Conservation (phyloP, 1,140 invertebrate species). For the Nasonia giraulti region DNA sequence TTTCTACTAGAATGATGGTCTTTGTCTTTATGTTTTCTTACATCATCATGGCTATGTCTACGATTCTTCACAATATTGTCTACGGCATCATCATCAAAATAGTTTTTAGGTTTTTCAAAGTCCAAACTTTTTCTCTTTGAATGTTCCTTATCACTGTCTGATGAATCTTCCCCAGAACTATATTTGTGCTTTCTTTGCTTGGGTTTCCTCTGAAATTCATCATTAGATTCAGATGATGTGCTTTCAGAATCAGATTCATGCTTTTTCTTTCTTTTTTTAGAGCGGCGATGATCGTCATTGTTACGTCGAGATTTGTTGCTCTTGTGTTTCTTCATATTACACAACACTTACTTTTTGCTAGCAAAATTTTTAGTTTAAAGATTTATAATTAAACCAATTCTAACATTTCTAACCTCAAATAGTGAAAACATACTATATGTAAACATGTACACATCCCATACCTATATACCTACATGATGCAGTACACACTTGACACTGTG, state of each 20-base stretch:
- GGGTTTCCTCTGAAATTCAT: background rate
- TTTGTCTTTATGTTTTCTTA: background rate
- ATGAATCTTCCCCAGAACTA: background rate
- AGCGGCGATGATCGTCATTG: background rate
- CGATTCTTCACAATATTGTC: background rate
- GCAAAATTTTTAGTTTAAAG: background rate
- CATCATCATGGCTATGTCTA: background rate
- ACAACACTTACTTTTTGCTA: background rate
- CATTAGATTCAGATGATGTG: background rate
- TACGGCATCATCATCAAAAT: too few species aligned
- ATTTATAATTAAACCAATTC: background rate
- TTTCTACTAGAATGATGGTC: background rate
- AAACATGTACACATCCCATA: too few species aligned
- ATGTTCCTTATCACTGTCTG: too few species aligned
- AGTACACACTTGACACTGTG: too few species aligned
- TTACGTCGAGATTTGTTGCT: conserved; percentile 14
- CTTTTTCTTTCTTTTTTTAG: background rate
- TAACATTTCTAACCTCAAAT: background rate
- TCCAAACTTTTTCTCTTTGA: background rate
- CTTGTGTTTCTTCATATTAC: conserved; percentile 42
- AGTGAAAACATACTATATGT: background rate
- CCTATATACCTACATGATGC: too few species aligned
- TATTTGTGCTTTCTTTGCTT: background rate
- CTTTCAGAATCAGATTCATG: background rate
- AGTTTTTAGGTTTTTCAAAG: background rate